A percentile compares a stretch with the other conserved stretches of the same genome.
Evolutionary conservation across 2,113 vertebrate species (phyloP).

Genomic region (Peucedramus taeniatus): DNA sequence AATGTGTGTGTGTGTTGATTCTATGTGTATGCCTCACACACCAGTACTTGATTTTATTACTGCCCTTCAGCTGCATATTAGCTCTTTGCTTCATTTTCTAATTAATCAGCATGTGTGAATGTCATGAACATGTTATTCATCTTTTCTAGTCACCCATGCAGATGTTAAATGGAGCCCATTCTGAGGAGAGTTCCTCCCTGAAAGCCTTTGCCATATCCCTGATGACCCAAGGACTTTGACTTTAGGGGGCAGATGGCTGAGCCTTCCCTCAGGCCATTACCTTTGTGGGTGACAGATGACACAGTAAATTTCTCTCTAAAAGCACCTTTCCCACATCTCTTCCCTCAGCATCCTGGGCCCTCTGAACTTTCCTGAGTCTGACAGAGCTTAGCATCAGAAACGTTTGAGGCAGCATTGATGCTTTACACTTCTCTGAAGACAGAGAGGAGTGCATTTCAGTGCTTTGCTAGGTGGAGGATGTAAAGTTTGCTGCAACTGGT

Average conservation of each 20-base stretch:
- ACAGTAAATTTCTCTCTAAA: not conserved
- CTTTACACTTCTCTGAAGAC: not conserved
- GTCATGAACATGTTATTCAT: not conserved
- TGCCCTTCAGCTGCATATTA: not conserved
- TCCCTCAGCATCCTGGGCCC: not conserved
- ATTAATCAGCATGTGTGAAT: not conserved
- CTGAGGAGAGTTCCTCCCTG: not conserved
- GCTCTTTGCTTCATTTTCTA: not conserved
- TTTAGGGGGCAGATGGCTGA: not conserved
- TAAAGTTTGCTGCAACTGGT: not conserved
- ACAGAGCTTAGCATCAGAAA: not conserved
- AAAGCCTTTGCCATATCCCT: not conserved
- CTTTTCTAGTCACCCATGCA: not conserved
- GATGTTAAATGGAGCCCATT: not conserved
- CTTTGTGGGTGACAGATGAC: not conserved
- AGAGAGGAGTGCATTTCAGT: rapidly evolving
- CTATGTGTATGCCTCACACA: not conserved
- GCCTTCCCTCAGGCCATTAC: not conserved
- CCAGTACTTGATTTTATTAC: not conserved
- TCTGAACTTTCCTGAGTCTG: not conserved
- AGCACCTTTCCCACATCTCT: not conserved
- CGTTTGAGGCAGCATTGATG: not conserved
- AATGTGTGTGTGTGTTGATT: not conserved
- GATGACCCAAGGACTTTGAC: not conserved
- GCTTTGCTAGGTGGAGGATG: not conserved